phyloP scores from a whole-genome alignment of 2,888 invertebrate genomes.

The Drosophila picticornis region DNA sequence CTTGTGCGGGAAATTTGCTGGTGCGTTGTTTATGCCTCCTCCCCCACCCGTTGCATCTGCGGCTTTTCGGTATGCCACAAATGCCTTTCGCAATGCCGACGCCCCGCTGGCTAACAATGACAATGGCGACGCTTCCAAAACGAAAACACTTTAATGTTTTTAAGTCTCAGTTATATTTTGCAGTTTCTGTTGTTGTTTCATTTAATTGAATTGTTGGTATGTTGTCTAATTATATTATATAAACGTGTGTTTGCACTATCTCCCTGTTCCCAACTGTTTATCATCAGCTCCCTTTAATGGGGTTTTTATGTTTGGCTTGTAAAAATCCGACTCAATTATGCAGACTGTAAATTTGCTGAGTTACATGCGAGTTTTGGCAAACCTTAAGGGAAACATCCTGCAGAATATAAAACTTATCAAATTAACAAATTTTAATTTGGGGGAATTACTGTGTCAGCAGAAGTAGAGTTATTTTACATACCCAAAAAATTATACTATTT shows the following conservation, averaged over 20 bases:
- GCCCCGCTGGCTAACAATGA: slow-evolving; percentile 39
- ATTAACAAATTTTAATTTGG: neutral
- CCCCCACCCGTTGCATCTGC: slow-evolving; percentile 16
- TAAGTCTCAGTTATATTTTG: neutral
- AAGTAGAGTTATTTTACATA: neutral
- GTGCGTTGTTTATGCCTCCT: slow-evolving; percentile 54
- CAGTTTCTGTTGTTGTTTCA: slow-evolving; percentile 20
- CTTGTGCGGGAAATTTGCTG: slow-evolving; percentile 57
- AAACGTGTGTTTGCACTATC: slow-evolving; percentile 9
- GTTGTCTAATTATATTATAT: slow-evolving; percentile 57
- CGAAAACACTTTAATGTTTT: slow-evolving; percentile 16
- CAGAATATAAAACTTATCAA: neutral
- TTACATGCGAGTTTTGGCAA: slow-evolving; percentile 31
- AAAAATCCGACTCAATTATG: slow-evolving; percentile 60
- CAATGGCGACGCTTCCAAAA: slow-evolving; percentile 34
- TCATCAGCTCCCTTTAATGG: slow-evolving; percentile 49
- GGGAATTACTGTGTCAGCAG: neutral
- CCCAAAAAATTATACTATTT: neutral
- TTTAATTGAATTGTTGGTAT: slow-evolving; percentile 55
- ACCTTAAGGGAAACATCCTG: neutral
- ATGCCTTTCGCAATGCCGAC: slow-evolving; percentile 47
- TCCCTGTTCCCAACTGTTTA: neutral
- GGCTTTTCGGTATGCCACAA: slow-evolving; percentile 53
- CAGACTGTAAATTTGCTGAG: slow-evolving; percentile 40
- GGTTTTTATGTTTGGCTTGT: slow-evolving; percentile 63